Evolutionary conservation across 2,888 invertebrate species (phyloP).

Genomic region (Lamproptera curius): DNA sequence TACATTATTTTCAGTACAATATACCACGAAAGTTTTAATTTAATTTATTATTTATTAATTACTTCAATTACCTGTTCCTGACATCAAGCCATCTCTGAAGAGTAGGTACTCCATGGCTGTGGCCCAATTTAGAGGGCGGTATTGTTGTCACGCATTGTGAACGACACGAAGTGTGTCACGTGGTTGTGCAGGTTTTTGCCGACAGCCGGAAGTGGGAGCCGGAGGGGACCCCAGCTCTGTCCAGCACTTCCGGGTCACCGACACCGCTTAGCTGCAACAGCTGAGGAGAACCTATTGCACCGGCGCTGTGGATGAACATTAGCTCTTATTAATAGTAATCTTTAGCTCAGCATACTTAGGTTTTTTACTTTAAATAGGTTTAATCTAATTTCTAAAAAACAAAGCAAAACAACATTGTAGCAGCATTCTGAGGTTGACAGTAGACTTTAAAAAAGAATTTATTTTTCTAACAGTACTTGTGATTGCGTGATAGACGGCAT

Average conservation of each 20-base stretch:
- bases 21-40: too few species aligned
- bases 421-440: not conserved
- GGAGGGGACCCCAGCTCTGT: slow-evolving; percentile 79
- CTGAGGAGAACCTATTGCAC: slow-evolving; percentile 96
- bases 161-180: slow-evolving; percentile 88
- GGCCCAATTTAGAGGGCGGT: slow-evolving; percentile 94
- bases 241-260: slow-evolving; percentile 85
- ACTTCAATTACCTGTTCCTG: slow-evolving; percentile 84
- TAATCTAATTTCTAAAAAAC: not conserved
- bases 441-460: not conserved
- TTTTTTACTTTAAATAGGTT: too few species aligned
- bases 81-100: slow-evolving; percentile 93
- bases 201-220: slow-evolving; percentile 88
- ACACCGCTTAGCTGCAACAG: slow-evolving; percentile 93
- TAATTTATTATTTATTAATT: too few species aligned
- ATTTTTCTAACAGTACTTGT: not conserved
- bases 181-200: slow-evolving; percentile 93
- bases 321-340: not conserved
- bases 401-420: not conserved
- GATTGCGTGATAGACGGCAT: not conserved
- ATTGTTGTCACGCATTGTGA: slow-evolving; percentile 90
- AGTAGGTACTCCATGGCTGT: slow-evolving; percentile 94
- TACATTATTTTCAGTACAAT: too few species aligned
- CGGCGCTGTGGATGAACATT: slow-evolving; percentile 66
- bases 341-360: not conserved